Base-by-base conservation (phyloP, 2,888 invertebrate species). In the Deilephila elpenor region DNA sequence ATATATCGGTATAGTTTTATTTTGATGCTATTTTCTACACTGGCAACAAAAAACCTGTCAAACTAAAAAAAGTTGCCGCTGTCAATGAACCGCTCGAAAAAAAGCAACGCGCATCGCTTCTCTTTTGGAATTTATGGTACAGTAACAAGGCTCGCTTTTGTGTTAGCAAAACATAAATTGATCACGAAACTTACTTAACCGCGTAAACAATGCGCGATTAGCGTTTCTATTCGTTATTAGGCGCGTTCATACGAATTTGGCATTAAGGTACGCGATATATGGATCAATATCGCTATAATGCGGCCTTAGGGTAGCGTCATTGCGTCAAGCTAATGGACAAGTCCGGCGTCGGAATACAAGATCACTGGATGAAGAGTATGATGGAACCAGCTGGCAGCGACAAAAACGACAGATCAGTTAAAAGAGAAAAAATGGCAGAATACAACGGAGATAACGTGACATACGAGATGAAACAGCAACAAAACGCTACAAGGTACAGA, bases 41-140 rank as follows among this genome's bases (percentile, higher is more conserved):
- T 91, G 86, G 92, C 88, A 91, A 92, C 74, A 80, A 79, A 71
- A 14, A 72, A 73, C 6, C 76, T 86, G 90, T 91, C 91, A 92
- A n/a, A 90, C 75, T 86, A 87, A 84, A 91, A 92, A 84, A 84
- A 91, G 84, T 81, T 83, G 82, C 82, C 78, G 82, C 93, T 93
- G 93, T 93, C 94, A 93, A 91, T 92, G 86, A 92, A 88, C 90
- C 88, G 83, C 85, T 84, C 84, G 82, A 91, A 93, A 94, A 93
- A 93, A 93, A 92, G 82, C 86, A 92, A 90, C 89, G 91, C 93
- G 93, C 92, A 88, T 90, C 93, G 93, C 93, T 94, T 94, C 94
- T 93, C 94, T 94, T 93, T 93, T 94, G 94, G 94, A 93, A 94
- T 94, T 94, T 94, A 94, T 94, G 92, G 91, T 91, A 89, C 90